Evolutionary conservation across 2,888 invertebrate species (phyloP), one percentile per base, ranked within the genome.

Genomic region (Spodoptera picta): DNA sequence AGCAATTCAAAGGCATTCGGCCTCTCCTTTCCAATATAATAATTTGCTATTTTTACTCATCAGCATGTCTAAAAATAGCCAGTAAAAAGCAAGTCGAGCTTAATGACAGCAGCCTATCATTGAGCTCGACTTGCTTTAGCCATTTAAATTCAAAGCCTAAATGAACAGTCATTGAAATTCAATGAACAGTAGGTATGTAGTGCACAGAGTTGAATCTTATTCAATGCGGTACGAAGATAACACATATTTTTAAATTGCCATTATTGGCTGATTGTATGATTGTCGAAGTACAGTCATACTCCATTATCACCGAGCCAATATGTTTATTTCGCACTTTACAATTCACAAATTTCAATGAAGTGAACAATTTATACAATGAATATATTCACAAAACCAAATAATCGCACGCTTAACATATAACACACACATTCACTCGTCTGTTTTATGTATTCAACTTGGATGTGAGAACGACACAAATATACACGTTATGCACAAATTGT

Each of bases 191-290:
- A 66, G 50, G 46, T 46, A 57, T 43, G 41, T 48, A 56, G 47
- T 45, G 49, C 50, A 14, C 41, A 57, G 48, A 41, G 50, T 46
- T 64, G 53, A 31, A 63, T 61, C 60, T 67, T 59, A 47, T 48
- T 67, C 55, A 60, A 57, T 14, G 57, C 48, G 43, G 50, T 47
- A 12, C 14, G 42, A 66, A 55, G 77, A 69, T 76, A 76, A 75
- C 55, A 61, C 62, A 43, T 73, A 75, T 76, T 61, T 69, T 75
- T 75, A 71, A 63, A 63, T 66, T 71, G 72, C 60, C 44, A 45
- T 64, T 75, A 61, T 54, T 75, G 60, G 41, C 60, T 68, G 73
- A 69, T 73, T 79, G 63, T 68, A 58, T 63, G 67, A 75, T 67
- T 69, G 67, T 44, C 23, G 47, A 64, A 65, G 53, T 59, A 50